Base-by-base conservation (phyloP, 2,888 invertebrate genomes). In the Drosophila kambysellisi region DNA sequence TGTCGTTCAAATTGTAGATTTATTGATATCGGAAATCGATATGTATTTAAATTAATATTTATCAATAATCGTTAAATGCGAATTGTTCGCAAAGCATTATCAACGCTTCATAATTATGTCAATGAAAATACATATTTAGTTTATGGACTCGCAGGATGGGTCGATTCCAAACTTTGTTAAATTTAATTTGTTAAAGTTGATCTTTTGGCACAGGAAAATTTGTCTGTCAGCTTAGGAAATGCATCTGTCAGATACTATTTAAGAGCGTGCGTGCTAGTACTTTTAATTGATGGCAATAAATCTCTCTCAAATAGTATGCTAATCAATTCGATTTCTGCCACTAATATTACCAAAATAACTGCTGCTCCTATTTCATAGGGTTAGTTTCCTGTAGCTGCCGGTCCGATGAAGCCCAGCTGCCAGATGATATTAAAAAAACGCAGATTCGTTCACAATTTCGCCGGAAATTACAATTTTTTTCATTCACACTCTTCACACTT, bases 391-490 rank as follows among this genome's bases (percentile, higher is more conserved):
- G 53, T 54, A 25, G 37, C 37, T 29, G 53, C 35, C 20, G 7
- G 61, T 20, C 70, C 66, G 76, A 67, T 67, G 76, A 67, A 71
- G 71, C 76, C 67, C 76, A 76, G 66, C 76, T 76, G 76, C 57
- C 43, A 53, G 62, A 65, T 64, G 71, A 79, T 77, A 79, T 79
- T 77, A 75, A 79, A 25, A 78, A 78, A 68, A 56, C 25, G 37
- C 54, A 39, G 78, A 60, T 71, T 71, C 71, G 52, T 62, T 79
- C 65, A 75, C 79, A 79, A 78, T 78, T 78, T 78, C 68, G 69
- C 79, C 78, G 78, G 78, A 79, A 79, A 79, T 79, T 79, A 79
- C 71, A 69, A 74, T 66, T 54, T 71, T 71, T 57, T 56, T 46
- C 25, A 29, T 29, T 25, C 29, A 25, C 41, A n/a, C 33, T 39